A percentile compares a stretch with the other conserved stretches of the same genome.
Evolutionary conservation across 2,797 vertebrate genomes (phyloP).

Genomic region (Scolopax rusticola): DNA sequence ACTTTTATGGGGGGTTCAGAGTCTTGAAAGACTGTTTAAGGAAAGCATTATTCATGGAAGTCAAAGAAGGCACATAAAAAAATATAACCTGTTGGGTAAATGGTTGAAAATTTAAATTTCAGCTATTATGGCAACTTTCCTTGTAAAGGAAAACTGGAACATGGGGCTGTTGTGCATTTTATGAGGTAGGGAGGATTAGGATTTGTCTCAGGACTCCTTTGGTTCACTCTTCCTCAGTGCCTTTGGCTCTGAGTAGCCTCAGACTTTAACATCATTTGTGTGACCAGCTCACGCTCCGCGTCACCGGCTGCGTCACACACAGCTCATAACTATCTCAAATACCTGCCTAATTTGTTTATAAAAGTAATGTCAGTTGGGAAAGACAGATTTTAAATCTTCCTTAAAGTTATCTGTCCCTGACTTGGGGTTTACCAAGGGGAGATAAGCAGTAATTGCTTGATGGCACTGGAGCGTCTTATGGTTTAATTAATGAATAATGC

Average conservation of each 20-base stretch:
- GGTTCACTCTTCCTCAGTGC: not conserved
- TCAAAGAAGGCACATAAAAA: not conserved
- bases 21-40: not conserved
- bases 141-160: not conserved
- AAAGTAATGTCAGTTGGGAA: not conserved
- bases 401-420: not conserved
- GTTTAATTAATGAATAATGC: slow-evolving; percentile 1
- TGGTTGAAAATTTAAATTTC: not conserved
- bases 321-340: not conserved
- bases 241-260: not conserved
- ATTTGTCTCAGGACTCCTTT: not conserved
- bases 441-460: slow-evolving; percentile 30
- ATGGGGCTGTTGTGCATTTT: not conserved
- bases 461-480: not conserved
- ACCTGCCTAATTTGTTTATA: not conserved
- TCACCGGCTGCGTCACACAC: not conserved
- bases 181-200: not conserved
- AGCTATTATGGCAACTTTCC: not conserved
- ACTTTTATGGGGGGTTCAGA: not conserved
- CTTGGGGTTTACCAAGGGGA: not conserved
- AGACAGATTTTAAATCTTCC: not conserved
- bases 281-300: not conserved
- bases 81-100: not conserved
- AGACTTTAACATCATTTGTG: accelerated
- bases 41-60: not conserved